Conservation (phyloP, 2,797 vertebrate species). For the Silurus aristotelis region DNA sequence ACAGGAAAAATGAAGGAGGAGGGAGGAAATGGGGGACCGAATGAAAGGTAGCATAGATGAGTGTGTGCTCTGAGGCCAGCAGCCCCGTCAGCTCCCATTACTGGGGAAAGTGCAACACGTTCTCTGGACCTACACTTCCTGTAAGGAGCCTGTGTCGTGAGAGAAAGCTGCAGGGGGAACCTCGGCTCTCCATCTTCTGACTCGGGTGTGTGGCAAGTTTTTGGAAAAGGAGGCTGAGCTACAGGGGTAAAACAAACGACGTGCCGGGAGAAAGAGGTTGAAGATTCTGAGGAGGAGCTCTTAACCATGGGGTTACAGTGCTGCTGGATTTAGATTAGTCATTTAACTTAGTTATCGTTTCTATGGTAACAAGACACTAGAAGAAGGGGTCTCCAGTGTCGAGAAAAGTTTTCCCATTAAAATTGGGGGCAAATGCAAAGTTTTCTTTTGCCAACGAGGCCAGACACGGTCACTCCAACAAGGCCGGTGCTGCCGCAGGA, state of each 20-base stretch:
- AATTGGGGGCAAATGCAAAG: no score
- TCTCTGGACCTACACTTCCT: conserved; percentile 64
- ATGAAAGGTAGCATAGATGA: background rate
- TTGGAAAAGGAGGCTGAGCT: background rate
- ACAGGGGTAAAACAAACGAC: background rate
- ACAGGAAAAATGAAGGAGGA: background rate
- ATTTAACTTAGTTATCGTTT: background rate
- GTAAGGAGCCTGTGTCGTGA: conserved; percentile 66
- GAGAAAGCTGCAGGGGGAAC: conserved; percentile 39
- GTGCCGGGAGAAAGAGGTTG: no score
- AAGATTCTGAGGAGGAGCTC: background rate
- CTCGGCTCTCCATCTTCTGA: background rate
- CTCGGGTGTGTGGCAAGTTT: background rate
- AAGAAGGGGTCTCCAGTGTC: background rate
- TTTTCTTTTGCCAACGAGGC: no score
- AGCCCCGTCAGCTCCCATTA: conserved; percentile 59
- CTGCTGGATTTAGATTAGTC: background rate
- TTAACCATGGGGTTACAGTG: background rate
- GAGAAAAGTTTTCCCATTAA: no score
- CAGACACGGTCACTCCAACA: conserved; percentile 37
- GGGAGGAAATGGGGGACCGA: background rate
- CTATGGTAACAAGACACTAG: background rate
- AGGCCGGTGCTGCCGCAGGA: conserved; percentile 35
- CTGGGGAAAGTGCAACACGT: conserved; percentile 65
- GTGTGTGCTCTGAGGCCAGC: background rate